Evolutionary conservation across 2,888 invertebrate species (phyloP), one percentile per base, ranked within the genome.

Genomic region (Molorchus minor): DNA sequence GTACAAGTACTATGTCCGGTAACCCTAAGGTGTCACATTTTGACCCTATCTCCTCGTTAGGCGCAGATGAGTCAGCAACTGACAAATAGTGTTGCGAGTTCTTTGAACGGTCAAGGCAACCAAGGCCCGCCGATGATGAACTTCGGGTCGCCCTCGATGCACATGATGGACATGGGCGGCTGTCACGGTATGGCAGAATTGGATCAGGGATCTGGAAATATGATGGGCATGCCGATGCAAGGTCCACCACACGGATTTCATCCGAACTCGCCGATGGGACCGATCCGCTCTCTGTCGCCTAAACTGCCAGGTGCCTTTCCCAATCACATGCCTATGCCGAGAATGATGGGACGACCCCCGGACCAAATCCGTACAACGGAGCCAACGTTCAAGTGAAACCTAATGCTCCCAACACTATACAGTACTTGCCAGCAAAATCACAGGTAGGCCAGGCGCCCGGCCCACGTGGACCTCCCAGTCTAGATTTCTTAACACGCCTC

Each of bases 401-500:
- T 7, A 96, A 93, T 80, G 96, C 97, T 8, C 97, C 98, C 0
- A 98, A 98, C 81, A 98, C 98, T 30, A 98, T 98, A 78, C 97
- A 98, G 84, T 98, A 98, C 85, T 87, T 97, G 80, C 98, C 98
- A 16, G 94, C 96, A 49, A 87, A 96, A 81, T 93, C 96, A n/a
- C 94, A 94, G 77, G 88, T 89, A 73, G 86, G 88, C 85, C 21
- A 88, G 86, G 51, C 91, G 90, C 0, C 84, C 90, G 56, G 91
- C 88, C 43, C 93, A 90, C 84, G 94, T 40, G 91, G 91, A 7
- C 93, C 94, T 3, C 94, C 94, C 35, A 92, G 93, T 81, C 83
- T 96, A 65, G 94, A 96, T 74, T 96, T 96, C 81, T 82, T 96
- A 55, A 94, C 93, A 72, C 86, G 95, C 58, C 95, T 92, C 74